Evolutionary conservation across 2,113 vertebrate species (phyloP).

Genomic region (Circaetus cinerascens): DNA sequence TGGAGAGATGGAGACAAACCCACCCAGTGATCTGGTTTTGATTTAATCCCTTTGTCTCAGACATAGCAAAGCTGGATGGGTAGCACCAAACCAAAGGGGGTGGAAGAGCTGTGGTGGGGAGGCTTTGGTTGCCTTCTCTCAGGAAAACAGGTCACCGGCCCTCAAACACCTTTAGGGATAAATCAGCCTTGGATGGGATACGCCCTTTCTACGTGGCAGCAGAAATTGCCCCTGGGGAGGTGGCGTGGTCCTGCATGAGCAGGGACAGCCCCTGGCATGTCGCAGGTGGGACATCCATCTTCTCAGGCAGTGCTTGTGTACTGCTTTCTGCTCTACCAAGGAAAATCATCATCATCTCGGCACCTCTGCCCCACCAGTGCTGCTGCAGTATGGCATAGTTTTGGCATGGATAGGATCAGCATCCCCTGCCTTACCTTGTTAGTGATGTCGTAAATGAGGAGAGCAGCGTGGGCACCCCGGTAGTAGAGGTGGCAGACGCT

Average conservation of each 20-base stretch:
- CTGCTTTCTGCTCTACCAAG: not conserved
- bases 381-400: not conserved
- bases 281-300: not conserved
- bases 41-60: not conserved
- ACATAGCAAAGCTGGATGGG: not conserved
- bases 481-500: conserved; percentile 83
- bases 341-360: not conserved
- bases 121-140: not conserved
- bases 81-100: not conserved
- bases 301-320: accelerated
- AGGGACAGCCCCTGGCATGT: not conserved
- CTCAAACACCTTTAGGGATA: not conserved
- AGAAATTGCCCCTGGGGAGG: not conserved
- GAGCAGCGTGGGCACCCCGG: conserved; percentile 66
- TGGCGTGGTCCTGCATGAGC: not conserved
- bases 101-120: not conserved
- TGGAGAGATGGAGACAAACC: not conserved
- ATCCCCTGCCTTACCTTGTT: conserved; percentile 64
- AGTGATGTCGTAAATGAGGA: conserved; percentile 80
- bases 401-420: accelerated
- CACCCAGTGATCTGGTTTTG: not conserved
- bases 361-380: not conserved
- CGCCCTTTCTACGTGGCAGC: not conserved
- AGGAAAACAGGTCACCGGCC: not conserved
- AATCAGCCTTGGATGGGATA: not conserved